Evolutionary conservation across 2,888 invertebrate species (phyloP), one percentile per base, ranked within the genome.

Genomic region (Rhingia campestris): DNA sequence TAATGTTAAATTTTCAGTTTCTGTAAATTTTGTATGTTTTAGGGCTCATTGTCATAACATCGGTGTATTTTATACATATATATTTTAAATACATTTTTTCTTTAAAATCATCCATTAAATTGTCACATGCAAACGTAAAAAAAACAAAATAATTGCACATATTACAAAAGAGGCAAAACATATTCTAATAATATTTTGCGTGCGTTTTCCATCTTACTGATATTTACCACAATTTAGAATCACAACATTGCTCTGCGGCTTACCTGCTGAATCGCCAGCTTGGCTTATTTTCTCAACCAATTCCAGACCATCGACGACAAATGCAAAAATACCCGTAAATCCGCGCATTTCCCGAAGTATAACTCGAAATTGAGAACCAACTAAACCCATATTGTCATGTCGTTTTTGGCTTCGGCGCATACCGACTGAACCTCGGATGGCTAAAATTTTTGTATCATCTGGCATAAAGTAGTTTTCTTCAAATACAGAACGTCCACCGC

Each of bases 361-460:
- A 86, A 96, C 94, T 86, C 96, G 94, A 92, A 96, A 96, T 91
- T 96, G 96, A 75, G 96, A 96, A 32, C 96, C 96, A n/a, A 96
- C 96, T 93, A 96, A 94, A 61, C 96, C 96, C 87, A 95, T 92
- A 88, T 95, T 95, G 90, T 96, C 95, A 92, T 95, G 96, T 35
- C 95, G 93, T 90, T 95, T 95, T 89, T 96, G 96, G 75, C 95
- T 95, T 53, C 96, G 93, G 9, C 96, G 92, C 96, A 96, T 96
- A 69, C 96, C 96, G 6, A 96, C 95, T 10, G 96, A 94, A 45
- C 96, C 96, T 49, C 96, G 93, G 12, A 95, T 94, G 5, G 96
- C 95, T 86, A 94, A 93, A 88, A 96, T 93, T 88, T 95, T 95
- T 30, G 96, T 96, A 88, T 96, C 95, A 90, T 96, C 96, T 41